Evolutionary conservation across 1,140 invertebrate genomes (phyloP).

Genomic region (Pogonomyrmex barbatus): DNA sequence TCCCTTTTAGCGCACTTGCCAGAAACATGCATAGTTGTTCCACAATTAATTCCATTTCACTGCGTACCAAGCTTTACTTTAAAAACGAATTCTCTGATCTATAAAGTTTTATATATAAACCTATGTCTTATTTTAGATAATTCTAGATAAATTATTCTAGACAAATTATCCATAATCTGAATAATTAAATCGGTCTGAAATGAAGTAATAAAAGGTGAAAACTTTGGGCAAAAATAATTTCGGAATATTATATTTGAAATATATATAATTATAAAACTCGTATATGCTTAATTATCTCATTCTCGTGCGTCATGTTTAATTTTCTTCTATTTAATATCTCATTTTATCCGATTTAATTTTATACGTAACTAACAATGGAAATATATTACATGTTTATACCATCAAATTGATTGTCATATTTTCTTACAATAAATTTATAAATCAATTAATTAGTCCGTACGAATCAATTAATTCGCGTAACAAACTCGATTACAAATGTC

Average conservation of each 20-base stretch:
- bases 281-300: not conserved
- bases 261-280: too few relatives aligned
- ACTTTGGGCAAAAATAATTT: not conserved
- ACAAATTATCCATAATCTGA: not conserved
- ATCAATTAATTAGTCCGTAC: not conserved
- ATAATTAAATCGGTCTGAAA: not conserved
- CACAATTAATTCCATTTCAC: constrained; percentile 42
- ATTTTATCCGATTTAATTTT: not conserved
- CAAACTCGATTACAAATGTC: not conserved
- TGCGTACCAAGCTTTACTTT: not conserved
- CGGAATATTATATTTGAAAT: not conserved
- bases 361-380: not conserved
- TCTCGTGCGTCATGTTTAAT: not conserved
- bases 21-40: constrained; percentile 43
- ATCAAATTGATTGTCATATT: not conserved
- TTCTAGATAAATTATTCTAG: not conserved
- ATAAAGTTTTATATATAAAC: not conserved
- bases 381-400: not conserved
- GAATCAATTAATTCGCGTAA: not conserved
- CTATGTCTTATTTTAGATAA: too few relatives aligned
- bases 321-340: not conserved
- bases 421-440: constrained; percentile 4
- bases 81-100: not conserved
- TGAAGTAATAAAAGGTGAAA: not conserved
- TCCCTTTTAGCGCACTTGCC: constrained; percentile 39